Base-by-base conservation (phyloP, 2,797 vertebrate genomes). In the Sarcoramphus papa region DNA sequence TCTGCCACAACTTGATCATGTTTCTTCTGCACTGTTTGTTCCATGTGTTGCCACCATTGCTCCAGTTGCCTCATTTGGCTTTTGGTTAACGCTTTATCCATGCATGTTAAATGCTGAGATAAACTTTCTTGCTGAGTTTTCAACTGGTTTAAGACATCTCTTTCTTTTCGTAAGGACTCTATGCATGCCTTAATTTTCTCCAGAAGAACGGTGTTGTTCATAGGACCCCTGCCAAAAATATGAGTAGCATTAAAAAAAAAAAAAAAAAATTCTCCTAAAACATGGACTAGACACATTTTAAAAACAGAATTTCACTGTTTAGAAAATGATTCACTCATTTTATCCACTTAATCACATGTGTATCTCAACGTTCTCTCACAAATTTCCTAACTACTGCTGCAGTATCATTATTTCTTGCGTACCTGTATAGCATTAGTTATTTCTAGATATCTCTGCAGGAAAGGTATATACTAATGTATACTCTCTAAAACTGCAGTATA, bases 21-120 rank as follows among this genome's bases (percentile, higher is more conserved):
- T 31, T 95, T 97, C 93, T 96, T 98, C 74, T 98, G 98, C 27
- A 98, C 94, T 16, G 94, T 89, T 22, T 97, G 98, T 59, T 99
- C 98, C 63, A 98, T 93, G 12, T 93, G 94, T 69, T 97, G 98
- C 99, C 99, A 99, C 72, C 96, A 95, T 12, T 90, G 96, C 57
- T 99, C 98, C 14, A 99, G 97, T 24, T 96, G 97, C 63, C 93
- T 98, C 85, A 98, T 97, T 23, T 98, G 98, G 43, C 87, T 98
- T 76, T 98, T 97, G 3, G 98, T 96, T 25, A 98, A 86, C 53
- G 97, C 98, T 91, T 93, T 98, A 85, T 99, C 98, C 85, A 98
- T 97, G 60, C 73, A 95, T 7, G 97, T 98, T 82, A 99, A 97
- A 51, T 96, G 95, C 13, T 90, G 90, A 7, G 95, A 97, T 47